Percentiles rank a stretch among this genome's conserved stretches.
Conservation (phyloP, 1,140 invertebrate genomes). For the Trichonephila inaurata region DNA sequence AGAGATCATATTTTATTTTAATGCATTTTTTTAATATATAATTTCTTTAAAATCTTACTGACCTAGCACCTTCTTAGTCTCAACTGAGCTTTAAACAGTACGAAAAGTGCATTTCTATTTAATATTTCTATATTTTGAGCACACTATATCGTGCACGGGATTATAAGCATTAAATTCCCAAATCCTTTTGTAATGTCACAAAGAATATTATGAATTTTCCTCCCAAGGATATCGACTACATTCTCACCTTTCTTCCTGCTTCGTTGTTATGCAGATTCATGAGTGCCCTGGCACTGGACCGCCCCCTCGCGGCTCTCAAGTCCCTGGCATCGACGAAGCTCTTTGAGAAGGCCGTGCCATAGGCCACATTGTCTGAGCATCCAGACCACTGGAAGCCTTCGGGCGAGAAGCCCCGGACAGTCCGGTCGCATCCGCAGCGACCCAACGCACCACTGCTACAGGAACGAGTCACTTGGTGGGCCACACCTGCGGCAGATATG, state of each 20-base stretch:
- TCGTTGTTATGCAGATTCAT: constrained; percentile 83
- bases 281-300: constrained; percentile 79
- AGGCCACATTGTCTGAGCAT: constrained; percentile 84
- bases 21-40: too few relatives aligned
- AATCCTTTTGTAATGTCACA: too few relatives aligned
- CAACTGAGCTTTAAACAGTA: too few relatives aligned
- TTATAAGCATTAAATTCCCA: too few relatives aligned
- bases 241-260: constrained; percentile 82
- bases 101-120: too few relatives aligned
- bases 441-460: constrained; percentile 82
- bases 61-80: too few relatives aligned
- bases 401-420: constrained; percentile 79
- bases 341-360: constrained; percentile 83
- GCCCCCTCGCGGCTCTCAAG: constrained; percentile 78
- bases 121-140: too few relatives aligned
- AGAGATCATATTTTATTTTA: too few relatives aligned
- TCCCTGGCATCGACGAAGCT: constrained; percentile 83
- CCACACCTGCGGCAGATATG: constrained; percentile 83
- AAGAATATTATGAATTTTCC: too few relatives aligned
- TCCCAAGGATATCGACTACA: not conserved
- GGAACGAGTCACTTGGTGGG: constrained; percentile 82
- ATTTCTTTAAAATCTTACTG: too few relatives aligned
- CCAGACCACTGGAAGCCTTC: constrained; percentile 84
- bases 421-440: constrained; percentile 83
- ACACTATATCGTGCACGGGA: too few relatives aligned